Percentiles rank a stretch among this genome's conserved stretches.
Conservation (phyloP, 1,140 invertebrate genomes). For the Holcopasites calliopsidis region DNA sequence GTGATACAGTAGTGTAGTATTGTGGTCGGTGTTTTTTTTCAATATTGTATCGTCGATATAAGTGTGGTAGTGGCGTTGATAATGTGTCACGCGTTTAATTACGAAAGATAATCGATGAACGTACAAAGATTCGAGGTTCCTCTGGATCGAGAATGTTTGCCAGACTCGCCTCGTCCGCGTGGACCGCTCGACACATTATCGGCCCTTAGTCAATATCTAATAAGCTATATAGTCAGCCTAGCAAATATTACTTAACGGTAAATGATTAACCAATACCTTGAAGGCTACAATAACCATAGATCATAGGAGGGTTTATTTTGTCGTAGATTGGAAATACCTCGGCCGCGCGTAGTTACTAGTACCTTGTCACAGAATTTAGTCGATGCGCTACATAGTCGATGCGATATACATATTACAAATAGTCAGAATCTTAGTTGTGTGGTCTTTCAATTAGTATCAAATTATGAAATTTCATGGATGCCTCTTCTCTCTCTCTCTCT, state of each 20-base stretch:
- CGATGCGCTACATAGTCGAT: slow-evolving; percentile 74
- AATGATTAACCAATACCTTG: slow-evolving; percentile 77
- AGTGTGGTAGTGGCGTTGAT: slow-evolving; percentile 76
- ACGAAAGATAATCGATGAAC: too few relatives aligned
- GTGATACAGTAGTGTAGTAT: slow-evolving; percentile 79
- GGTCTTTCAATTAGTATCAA: slow-evolving; percentile 79
- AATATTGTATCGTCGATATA: slow-evolving; percentile 78
- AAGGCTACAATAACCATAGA: slow-evolving; percentile 78
- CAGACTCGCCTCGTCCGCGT: background rate
- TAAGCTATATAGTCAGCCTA: slow-evolving; percentile 78
- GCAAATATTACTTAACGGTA: slow-evolving; percentile 76
- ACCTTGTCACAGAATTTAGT: slow-evolving; percentile 69
- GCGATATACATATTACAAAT: slow-evolving; percentile 76
- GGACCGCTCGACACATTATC: slow-evolving; percentile 56
- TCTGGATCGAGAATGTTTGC: too few relatives aligned
- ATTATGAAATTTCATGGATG: slow-evolving; percentile 84
- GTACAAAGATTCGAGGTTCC: background rate
- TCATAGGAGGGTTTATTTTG: slow-evolving; percentile 78
- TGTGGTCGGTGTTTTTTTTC: slow-evolving; percentile 78
- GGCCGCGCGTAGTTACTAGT: slow-evolving; percentile 76
- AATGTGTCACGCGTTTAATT: slow-evolving; percentile 38
- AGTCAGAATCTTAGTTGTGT: slow-evolving; percentile 79
- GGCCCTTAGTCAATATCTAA: slow-evolving; percentile 76
- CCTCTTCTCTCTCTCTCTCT: slow-evolving; percentile 70
- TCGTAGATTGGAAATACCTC: slow-evolving; percentile 78